These are phyloP conservation scores for Anthopleura sola DNA, from an alignment of 64 coral and sea anemone species.

Conservation along the genomic window DNA sequence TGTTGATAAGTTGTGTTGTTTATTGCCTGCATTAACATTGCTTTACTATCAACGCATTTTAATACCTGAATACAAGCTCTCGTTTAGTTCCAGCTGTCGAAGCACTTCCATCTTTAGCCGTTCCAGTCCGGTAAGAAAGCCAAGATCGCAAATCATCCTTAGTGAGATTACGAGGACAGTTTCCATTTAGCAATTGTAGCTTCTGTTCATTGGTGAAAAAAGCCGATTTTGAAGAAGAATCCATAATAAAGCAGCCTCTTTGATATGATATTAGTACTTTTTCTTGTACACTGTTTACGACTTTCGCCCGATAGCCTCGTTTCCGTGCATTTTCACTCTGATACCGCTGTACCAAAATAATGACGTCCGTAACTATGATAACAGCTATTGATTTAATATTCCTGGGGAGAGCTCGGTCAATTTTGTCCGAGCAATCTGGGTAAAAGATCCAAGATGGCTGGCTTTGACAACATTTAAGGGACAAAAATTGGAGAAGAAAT, in stretches of 20 bases:
- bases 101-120: conserved; percentile 23
- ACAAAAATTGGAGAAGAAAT: too few species aligned
- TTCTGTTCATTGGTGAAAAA: conserved; percentile 20
- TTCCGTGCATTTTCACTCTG: not conserved
- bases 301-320: conserved; percentile 6
- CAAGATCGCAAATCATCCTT: not conserved
- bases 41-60: too few species aligned
- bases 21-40: too few species aligned
- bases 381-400: too few species aligned
- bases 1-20: too few species aligned
- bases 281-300: not conserved
- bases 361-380: too few species aligned
- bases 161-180: not conserved
- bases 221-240: not conserved
- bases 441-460: too few species aligned
- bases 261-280: not conserved
- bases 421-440: too few species aligned
- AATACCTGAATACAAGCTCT: conserved; percentile 29
- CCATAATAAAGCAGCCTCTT: not conserved
- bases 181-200: conserved; percentile 29
- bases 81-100: not conserved
- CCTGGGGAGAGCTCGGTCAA: too few species aligned
- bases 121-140: conserved; percentile 23
- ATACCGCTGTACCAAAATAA: not conserved
- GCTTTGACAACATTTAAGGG: too few species aligned